A percentile compares a stretch with the other conserved stretches of the same genome.
Conservation (phyloP, 2,888 invertebrate genomes). For the Zygogramma bicolorata region DNA sequence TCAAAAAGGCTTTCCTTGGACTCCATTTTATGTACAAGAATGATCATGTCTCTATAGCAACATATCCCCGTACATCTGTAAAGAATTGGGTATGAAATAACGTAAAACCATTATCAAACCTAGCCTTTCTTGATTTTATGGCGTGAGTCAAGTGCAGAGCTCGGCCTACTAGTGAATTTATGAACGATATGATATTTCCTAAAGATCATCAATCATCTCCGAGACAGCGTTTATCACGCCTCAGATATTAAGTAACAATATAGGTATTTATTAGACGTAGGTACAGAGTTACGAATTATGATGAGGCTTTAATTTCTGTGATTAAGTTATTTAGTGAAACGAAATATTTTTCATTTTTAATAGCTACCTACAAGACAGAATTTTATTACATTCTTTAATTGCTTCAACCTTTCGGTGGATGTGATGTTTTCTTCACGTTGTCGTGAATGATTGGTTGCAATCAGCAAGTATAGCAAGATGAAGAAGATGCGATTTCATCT, state of each 20-base stretch:
- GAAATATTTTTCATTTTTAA: constrained; percentile 12
- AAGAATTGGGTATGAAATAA: too few relatives aligned
- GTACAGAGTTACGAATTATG: background rate
- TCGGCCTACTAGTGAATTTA: background rate
- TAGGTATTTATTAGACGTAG: background rate
- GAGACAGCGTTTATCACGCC: background rate
- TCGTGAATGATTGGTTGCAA: background rate
- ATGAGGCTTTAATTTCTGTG: constrained; percentile 7
- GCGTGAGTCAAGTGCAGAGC: background rate
- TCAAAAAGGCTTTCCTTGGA: too few relatives aligned
- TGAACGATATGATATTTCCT: constrained; percentile 3
- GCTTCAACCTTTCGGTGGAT: background rate
- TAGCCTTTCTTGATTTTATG: background rate
- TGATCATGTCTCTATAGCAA: too few relatives aligned
- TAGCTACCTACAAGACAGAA: background rate
- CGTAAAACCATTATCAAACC: background rate
- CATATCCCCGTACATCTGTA: too few relatives aligned
- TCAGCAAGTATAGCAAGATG: background rate
- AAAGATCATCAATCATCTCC: background rate
- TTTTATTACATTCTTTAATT: background rate
- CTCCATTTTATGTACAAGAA: too few relatives aligned
- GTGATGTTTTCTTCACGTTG: background rate
- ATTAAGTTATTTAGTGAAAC: constrained; percentile 7
- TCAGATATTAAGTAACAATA: background rate
- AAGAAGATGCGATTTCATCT: background rate